Conservation (phyloP, 2,797 vertebrate species). For the Acanthurus lineatus region DNA sequence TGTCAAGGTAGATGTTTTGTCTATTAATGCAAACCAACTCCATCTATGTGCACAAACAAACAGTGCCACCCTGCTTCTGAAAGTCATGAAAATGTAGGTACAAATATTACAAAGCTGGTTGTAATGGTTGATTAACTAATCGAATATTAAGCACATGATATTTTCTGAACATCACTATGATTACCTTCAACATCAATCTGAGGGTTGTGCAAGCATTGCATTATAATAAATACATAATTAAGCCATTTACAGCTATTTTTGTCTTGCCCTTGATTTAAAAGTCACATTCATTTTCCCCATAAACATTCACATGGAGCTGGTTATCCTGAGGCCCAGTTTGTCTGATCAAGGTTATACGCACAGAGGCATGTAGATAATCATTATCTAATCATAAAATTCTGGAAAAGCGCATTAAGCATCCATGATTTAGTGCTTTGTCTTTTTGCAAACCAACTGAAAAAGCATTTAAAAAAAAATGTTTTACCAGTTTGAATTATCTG, state of each 20-base stretch:
- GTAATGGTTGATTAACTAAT: background rate
- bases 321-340: slow-evolving; percentile 21
- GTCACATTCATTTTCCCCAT: background rate
- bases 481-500: slow-evolving; percentile 62
- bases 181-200: background rate
- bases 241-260: background rate
- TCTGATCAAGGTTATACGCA: background rate
- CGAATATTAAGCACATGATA: background rate
- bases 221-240: background rate
- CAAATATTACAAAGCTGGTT: background rate
- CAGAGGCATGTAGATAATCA: slow-evolving; percentile 14
- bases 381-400: slow-evolving; percentile 27
- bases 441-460: slow-evolving; percentile 45
- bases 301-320: background rate
- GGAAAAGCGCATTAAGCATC: slow-evolving; percentile 28
- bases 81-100: slow-evolving; percentile 6
- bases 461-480: slow-evolving; percentile 64
- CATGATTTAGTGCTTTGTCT: slow-evolving; percentile 37
- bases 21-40: too few species aligned
- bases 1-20: too few species aligned
- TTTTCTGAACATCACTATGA: background rate
- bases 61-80: background rate
- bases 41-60: background rate
- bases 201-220: background rate
- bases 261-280: background rate